Percentiles rank a stretch among this genome's conserved stretches.
phyloP scores from a whole-genome alignment of 2,797 vertebrate species.

The Decapterus maruadsi region DNA sequence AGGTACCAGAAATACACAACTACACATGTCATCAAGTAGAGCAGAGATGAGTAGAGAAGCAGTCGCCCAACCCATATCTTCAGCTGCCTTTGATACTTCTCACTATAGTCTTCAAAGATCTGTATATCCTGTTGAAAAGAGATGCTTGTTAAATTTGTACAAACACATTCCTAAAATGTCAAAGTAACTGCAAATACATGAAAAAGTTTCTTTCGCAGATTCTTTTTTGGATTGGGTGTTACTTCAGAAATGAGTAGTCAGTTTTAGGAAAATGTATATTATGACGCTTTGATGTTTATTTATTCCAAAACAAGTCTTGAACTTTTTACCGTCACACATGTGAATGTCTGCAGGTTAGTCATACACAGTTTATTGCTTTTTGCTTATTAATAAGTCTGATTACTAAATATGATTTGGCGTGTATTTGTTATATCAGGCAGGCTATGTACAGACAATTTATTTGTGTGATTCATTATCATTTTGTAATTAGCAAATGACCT shows the following conservation, averaged over 20 bases:
- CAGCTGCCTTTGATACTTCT: conserved; percentile 94
- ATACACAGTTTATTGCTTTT: background rate
- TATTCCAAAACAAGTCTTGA: background rate
- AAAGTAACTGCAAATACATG: background rate
- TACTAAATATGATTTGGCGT: background rate
- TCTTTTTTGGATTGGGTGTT: background rate
- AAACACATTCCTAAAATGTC: background rate
- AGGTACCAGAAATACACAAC: conserved; percentile 96
- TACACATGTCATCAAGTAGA: conserved; percentile 90
- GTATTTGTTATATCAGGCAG: background rate
- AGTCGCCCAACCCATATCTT: conserved; percentile 95
- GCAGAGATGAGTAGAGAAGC: conserved; percentile 91
- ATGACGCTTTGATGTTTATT: background rate
- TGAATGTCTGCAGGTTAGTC: background rate
- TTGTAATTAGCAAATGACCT: conserved; percentile 21
- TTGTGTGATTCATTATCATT: conserved; percentile 3
- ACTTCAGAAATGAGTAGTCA: background rate
- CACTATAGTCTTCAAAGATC: conserved; percentile 92
- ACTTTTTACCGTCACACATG: background rate
- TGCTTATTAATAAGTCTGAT: background rate
- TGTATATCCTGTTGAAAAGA: conserved; percentile 89
- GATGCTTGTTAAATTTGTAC: background rate
- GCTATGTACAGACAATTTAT: background rate
- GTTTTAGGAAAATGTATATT: no score
- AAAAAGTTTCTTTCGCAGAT: background rate